Evolutionary conservation across 2,797 vertebrate genomes (phyloP).

Genomic region (Aeoliscus strigatus): DNA sequence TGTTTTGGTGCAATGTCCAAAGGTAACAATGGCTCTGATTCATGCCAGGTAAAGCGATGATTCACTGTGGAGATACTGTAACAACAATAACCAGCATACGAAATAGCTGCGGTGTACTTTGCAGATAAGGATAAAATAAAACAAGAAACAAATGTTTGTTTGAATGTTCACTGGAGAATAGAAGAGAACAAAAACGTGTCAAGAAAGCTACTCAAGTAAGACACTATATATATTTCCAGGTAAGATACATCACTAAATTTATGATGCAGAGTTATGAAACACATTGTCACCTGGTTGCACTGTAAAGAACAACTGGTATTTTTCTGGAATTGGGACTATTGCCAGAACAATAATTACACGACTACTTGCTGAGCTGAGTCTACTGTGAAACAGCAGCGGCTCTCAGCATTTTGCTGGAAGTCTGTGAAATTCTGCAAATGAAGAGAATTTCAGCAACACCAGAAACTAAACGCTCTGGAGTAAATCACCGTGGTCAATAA

Average conservation of each 20-base stretch:
- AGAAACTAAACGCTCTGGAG: constrained; percentile 38
- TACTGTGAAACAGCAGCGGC: constrained; percentile 39
- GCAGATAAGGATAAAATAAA: constrained; percentile 13
- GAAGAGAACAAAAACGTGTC: too few species aligned
- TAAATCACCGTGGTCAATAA: constrained; percentile 53
- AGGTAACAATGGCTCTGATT: constrained; percentile 31
- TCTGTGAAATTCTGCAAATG: constrained; percentile 53
- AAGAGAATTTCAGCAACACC: constrained; percentile 45
- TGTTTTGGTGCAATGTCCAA: constrained; percentile 43
- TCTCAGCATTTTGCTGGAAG: constrained; percentile 43
- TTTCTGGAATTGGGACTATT: constrained; percentile 27
- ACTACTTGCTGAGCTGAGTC: too few species aligned
- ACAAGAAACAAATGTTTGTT: too few species aligned
- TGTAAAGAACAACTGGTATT: constrained; percentile 16
- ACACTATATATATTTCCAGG: constrained; percentile 19
- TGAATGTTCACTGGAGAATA: too few species aligned
- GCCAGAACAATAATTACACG: constrained; percentile 40
- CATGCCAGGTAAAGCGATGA: constrained; percentile 10
- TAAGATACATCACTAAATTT: too few species aligned
- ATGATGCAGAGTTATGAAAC: too few species aligned
- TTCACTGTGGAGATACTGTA: constrained; percentile 32
- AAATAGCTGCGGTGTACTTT: constrained; percentile 22
- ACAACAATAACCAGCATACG: constrained; percentile 38
- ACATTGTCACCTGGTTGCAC: too few species aligned
- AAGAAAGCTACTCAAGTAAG: too few species aligned